phyloP scores from a whole-genome alignment of 2,113 vertebrate genomes.

The Pagrus major region DNA sequence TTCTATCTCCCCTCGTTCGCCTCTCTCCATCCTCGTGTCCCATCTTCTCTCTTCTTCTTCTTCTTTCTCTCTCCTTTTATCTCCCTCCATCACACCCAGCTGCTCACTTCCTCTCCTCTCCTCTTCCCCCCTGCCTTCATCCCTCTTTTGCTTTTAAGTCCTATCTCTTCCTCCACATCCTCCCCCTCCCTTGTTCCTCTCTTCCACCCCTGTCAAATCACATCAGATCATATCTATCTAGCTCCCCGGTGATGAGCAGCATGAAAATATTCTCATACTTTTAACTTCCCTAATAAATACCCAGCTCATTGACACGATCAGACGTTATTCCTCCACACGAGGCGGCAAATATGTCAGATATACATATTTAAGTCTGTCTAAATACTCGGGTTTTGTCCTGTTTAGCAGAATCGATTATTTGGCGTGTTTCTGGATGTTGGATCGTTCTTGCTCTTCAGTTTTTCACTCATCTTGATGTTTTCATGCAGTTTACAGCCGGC shows the following conservation, averaged over 20 bases:
- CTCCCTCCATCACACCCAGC: slow-evolving; percentile 19
- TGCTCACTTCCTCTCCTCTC: not conserved
- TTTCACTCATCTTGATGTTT: not conserved
- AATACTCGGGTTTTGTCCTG: not conserved
- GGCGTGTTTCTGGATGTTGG: not conserved
- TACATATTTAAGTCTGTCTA: not conserved
- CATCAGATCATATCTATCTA: slow-evolving; percentile 49
- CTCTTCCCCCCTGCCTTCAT: not conserved
- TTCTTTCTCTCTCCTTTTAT: not conserved
- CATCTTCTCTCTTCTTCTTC: not conserved
- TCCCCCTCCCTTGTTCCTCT: not conserved
- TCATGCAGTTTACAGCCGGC: not conserved
- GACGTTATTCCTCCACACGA: not conserved
- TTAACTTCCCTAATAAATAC: not conserved
- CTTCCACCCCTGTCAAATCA: slow-evolving; percentile 27
- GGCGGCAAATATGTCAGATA: not conserved
- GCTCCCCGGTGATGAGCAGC: slow-evolving; percentile 1
- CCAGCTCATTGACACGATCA: not conserved
- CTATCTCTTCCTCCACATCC: not conserved
- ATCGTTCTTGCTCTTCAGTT: not conserved
- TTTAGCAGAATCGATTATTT: not conserved
- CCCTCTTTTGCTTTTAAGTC: slow-evolving; percentile 25
- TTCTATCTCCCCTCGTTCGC: not conserved
- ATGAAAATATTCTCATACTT: slow-evolving; percentile 14
- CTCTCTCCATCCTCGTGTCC: not conserved